These are phyloP conservation scores for Paradoxurus hermaphroditus DNA, from an alignment of 2,113 vertebrate species.

Conservation along the genomic window DNA sequence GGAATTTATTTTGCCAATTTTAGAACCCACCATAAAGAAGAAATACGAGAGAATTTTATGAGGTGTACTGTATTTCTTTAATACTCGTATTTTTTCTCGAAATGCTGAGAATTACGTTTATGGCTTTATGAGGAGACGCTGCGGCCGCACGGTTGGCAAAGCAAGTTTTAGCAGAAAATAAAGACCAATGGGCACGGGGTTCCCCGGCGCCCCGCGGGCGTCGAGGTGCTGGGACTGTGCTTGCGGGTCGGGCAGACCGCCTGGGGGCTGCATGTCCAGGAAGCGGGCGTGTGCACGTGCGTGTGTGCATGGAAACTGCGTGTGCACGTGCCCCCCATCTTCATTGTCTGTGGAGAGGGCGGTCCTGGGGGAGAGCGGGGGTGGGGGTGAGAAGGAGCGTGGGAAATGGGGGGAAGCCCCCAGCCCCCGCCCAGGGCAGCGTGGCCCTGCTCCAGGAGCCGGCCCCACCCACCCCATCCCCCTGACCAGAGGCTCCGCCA, in stretches of 20 bases:
- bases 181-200: accelerated
- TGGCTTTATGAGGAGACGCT: neutral
- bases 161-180: neutral
- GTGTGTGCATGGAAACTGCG: accelerated
- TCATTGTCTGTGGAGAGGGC: neutral
- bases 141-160: neutral
- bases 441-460: neutral
- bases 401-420: neutral
- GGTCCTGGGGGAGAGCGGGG: accelerated
- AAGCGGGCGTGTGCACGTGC: accelerated
- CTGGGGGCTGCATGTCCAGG: accelerated
- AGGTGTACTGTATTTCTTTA: slow-evolving; percentile 71
- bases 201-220: accelerated
- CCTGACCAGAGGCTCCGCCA: accelerated
- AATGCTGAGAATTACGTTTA: slow-evolving; percentile 69
- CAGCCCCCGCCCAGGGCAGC: too few relatives aligned
- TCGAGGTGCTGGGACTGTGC: accelerated
- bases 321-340: accelerated
- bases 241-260: accelerated
- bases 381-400: accelerated
- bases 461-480: accelerated
- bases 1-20: slow-evolving; percentile 79
- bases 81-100: slow-evolving; percentile 57
- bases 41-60: slow-evolving; percentile 71
- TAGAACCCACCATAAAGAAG: slow-evolving; percentile 72